Evolutionary conservation across 1,140 invertebrate genomes (phyloP).

Genomic region (Palaemon carinicauda): DNA sequence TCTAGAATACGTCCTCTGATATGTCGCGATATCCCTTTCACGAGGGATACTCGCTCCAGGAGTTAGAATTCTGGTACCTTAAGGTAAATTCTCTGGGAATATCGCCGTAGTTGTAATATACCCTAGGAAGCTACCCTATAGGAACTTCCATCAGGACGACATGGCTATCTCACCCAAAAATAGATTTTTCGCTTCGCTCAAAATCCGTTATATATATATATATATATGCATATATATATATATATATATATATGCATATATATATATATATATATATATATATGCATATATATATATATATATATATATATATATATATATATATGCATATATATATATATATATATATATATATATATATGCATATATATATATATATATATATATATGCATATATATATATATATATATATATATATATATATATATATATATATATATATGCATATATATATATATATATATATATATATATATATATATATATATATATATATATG

Average conservation of each 20-base stretch:
- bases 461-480: slow-evolving; percentile 9
- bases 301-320: background rate
- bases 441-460: background rate
- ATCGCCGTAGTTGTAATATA: no score
- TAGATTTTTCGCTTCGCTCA: no score
- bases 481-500: slow-evolving; percentile 3
- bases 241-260: background rate
- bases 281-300: background rate
- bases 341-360: background rate
- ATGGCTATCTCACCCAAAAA: no score
- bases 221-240: background rate
- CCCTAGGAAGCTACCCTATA: no score
- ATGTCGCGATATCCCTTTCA: no score
- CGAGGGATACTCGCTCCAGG: no score
- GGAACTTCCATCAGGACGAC: no score
- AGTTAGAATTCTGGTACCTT: no score
- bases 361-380: background rate
- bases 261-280: background rate
- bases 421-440: background rate
- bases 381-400: background rate
- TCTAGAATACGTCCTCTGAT: no score
- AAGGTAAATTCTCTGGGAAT: no score
- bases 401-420: background rate
- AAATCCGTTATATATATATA: background rate
- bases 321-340: background rate